A percentile compares a stretch with the other conserved stretches of the same genome.
Conservation (phyloP, 2,797 vertebrate genomes). For the Crax fasciolata region DNA sequence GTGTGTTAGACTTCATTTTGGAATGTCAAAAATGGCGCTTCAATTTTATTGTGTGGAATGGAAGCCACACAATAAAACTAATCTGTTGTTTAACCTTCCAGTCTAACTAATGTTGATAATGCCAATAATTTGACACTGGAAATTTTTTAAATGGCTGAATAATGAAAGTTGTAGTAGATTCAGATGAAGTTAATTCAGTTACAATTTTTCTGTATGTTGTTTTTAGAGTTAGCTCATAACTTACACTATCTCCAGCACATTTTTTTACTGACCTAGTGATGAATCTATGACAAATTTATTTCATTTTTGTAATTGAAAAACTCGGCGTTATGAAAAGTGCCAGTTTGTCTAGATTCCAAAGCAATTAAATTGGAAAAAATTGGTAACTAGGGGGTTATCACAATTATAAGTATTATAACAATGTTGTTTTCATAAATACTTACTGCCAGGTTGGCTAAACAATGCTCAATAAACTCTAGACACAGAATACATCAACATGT, state of each 20-base stretch:
- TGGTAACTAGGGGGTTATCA: neutral
- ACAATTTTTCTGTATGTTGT: too few species aligned
- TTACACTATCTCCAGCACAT: neutral
- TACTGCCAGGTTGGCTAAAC: neutral
- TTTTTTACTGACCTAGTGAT: neutral
- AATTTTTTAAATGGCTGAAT: neutral
- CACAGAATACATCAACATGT: neutral
- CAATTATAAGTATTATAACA: neutral
- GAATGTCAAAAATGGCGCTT: neutral
- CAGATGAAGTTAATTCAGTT: neutral
- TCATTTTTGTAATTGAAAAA: neutral
- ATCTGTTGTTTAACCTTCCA: neutral
- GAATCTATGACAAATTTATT: neutral
- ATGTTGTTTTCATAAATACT: neutral
- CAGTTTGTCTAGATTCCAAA: neutral
- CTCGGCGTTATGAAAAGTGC: neutral
- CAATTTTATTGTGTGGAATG: neutral
- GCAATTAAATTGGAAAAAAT: slow-evolving; percentile 10
- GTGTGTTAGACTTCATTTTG: neutral
- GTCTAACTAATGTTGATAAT: neutral
- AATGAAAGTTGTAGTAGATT: neutral
- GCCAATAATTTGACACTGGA: neutral
- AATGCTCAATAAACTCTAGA: neutral
- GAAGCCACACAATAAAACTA: neutral
- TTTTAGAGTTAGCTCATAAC: neutral